phyloP scores from a whole-genome alignment of 2,888 invertebrate species.

The Deilephila elpenor region DNA sequence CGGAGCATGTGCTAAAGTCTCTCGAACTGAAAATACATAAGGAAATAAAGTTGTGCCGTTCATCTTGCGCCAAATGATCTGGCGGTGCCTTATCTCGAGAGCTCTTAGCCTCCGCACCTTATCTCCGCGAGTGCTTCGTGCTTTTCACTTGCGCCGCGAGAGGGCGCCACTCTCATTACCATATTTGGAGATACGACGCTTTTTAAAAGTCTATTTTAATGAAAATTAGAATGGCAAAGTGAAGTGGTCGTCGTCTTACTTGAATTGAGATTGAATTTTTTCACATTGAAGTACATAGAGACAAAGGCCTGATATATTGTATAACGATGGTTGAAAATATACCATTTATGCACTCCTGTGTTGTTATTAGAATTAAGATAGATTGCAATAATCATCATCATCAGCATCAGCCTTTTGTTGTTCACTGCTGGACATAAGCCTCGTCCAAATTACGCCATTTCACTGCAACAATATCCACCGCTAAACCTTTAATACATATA shows the following conservation, averaged over 20 bases:
- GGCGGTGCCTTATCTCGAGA: slow-evolving; percentile 47
- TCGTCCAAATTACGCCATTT: no score
- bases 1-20: not conserved
- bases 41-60: slow-evolving; percentile 28
- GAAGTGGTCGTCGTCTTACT: slow-evolving; percentile 14
- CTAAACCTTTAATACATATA: no score
- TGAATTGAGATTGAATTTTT: slow-evolving; percentile 24
- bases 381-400: no score
- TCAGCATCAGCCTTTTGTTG: no score
- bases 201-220: slow-evolving; percentile 28
- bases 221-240: slow-evolving; percentile 29
- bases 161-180: slow-evolving; percentile 51
- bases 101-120: slow-evolving; percentile 42
- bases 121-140: slow-evolving; percentile 49
- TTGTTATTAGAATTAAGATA: no score
- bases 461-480: no score
- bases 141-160: slow-evolving; percentile 51
- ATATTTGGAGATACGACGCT: slow-evolving; percentile 48
- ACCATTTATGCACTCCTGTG: no score
- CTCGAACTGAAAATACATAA: not conserved
- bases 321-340: no score
- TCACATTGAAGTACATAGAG: not conserved
- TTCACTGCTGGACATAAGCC: no score
- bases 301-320: not conserved
- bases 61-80: slow-evolving; percentile 36